Evolutionary conservation across 2,888 invertebrate species (phyloP).

Genomic region (Coenonympha glycerion): DNA sequence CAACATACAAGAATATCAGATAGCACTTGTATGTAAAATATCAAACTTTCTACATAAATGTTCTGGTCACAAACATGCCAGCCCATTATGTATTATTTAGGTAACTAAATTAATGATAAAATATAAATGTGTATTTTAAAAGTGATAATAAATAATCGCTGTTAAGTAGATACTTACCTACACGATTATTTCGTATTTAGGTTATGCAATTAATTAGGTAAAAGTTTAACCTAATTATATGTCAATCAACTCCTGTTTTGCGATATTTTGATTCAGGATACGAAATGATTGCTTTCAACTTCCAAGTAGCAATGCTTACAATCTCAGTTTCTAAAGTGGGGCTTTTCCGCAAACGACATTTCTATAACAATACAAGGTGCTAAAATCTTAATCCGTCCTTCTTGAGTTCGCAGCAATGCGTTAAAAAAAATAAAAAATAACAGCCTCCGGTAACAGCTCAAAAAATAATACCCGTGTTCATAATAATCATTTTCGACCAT

Average conservation of each 20-base stretch:
- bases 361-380: background rate
- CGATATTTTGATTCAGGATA: background rate
- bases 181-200: too few species aligned
- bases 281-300: background rate
- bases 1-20: too few species aligned
- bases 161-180: too few species aligned
- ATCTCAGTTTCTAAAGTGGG: background rate
- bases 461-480: background rate
- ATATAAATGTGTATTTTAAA: too few species aligned
- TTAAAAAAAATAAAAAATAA: background rate
- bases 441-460: too few species aligned
- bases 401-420: background rate
- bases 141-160: too few species aligned
- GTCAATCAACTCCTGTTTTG: background rate
- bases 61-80: too few species aligned
- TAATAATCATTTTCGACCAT: slow-evolving; percentile 17
- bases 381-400: slow-evolving; percentile 3
- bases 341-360: background rate
- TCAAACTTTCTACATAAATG: too few species aligned
- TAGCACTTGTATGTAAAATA: too few species aligned
- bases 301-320: background rate
- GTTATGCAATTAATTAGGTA: too few species aligned
- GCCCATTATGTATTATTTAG: too few species aligned
- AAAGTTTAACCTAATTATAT: background rate
- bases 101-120: too few species aligned